A percentile compares a stretch with the other conserved stretches of the same genome.
Evolutionary conservation across 2,113 vertebrate genomes (phyloP).

Genomic region (Opisthocomus hoazin): DNA sequence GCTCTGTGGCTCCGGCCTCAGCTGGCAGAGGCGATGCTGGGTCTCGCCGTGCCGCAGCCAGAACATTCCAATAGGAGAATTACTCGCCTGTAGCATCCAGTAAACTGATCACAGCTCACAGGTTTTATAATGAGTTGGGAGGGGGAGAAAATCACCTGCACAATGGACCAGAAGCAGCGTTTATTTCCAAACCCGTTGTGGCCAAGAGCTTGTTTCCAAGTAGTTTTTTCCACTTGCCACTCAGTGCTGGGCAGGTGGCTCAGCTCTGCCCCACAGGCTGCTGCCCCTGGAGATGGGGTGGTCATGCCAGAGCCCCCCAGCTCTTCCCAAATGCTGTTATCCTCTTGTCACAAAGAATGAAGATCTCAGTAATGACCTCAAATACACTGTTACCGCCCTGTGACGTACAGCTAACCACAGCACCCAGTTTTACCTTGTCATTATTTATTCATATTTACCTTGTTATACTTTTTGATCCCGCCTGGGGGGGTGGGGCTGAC

Average conservation of each 20-base stretch:
- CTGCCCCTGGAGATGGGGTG: neutral
- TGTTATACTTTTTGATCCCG: neutral
- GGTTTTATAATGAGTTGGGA: neutral
- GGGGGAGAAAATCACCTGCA: neutral
- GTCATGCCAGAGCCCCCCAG: neutral
- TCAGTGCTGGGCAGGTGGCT: neutral
- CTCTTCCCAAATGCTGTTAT: neutral
- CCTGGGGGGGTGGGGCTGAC: neutral
- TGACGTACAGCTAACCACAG: neutral
- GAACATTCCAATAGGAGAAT: neutral
- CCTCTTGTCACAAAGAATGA: neutral
- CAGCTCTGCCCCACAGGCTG: neutral
- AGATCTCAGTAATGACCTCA: neutral
- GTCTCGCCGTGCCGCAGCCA: fast-evolving
- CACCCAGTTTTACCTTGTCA: neutral
- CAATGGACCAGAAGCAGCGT: neutral
- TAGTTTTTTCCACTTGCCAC: neutral
- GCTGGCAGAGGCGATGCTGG: neutral
- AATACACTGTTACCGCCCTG: neutral
- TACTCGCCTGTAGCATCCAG: neutral
- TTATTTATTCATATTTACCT: neutral
- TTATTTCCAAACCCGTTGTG: neutral
- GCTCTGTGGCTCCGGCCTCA: neutral
- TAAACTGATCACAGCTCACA: neutral
- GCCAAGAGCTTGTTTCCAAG: neutral